phyloP scores from a whole-genome alignment of 2,113 vertebrate species.

The Genyomyrus donnyi region DNA sequence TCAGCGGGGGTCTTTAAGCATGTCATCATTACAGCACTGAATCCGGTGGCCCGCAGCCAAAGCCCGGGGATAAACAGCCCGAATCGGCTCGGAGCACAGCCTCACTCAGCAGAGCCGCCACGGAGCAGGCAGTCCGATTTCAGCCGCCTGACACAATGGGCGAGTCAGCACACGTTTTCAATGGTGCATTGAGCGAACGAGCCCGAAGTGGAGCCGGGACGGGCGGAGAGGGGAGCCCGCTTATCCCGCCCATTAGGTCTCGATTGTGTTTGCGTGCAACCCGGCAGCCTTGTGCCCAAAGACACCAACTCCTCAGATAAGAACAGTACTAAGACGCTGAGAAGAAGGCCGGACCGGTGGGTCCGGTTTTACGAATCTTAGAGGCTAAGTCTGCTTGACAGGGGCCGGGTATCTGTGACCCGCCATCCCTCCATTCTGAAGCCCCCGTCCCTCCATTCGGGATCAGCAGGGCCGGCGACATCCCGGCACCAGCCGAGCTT shows the following conservation, averaged over 20 bases:
- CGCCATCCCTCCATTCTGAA: neutral
- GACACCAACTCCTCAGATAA: neutral
- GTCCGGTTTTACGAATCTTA: neutral
- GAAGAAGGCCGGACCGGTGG: neutral
- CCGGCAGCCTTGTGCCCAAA: neutral
- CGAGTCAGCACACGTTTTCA: neutral
- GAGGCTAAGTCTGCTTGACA: no score
- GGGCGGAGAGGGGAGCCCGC: neutral
- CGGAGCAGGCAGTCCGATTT: neutral
- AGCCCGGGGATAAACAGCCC: no score
- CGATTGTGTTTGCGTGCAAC: neutral
- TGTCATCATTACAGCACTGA: neutral
- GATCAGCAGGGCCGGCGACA: neutral
- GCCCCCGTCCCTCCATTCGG: neutral
- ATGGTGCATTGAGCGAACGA: neutral
- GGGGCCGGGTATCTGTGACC: no score
- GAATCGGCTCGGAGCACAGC: neutral
- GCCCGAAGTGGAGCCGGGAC: neutral
- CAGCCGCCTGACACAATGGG: neutral
- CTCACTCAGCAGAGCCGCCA: neutral
- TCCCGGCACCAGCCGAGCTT: neutral
- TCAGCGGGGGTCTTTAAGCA: neutral
- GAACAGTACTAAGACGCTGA: neutral
- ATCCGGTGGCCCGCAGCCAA: neutral
- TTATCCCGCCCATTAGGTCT: neutral